Evolutionary conservation across 2,113 vertebrate genomes (phyloP).

Genomic region (Cervus canadensis): DNA sequence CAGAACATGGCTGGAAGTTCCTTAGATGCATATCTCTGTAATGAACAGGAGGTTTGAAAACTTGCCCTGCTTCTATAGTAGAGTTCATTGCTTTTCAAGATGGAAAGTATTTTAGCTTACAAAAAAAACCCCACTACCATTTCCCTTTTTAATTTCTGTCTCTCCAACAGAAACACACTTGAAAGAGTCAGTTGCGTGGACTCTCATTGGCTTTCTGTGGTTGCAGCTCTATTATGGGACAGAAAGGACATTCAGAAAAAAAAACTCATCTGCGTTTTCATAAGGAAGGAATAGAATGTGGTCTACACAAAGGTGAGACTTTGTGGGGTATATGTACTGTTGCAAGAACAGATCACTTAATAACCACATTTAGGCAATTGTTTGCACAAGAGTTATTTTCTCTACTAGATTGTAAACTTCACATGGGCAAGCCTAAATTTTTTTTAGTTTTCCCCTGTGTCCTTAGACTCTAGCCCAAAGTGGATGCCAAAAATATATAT

Average conservation of each 20-base stretch:
- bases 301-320: neutral
- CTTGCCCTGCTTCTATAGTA: neutral
- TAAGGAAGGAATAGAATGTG: neutral
- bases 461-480: neutral
- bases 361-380: neutral
- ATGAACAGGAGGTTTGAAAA: constrained; percentile 42
- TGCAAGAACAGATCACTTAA: neutral
- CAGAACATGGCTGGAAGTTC: constrained; percentile 43
- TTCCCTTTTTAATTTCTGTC: neutral
- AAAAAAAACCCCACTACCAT: neutral
- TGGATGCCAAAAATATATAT: neutral
- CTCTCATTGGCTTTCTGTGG: neutral
- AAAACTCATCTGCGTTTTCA: neutral
- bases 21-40: constrained; percentile 55
- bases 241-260: neutral
- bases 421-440: neutral
- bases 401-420: neutral
- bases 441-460: neutral
- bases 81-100: constrained; percentile 20
- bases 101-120: constrained; percentile 2
- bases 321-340: neutral
- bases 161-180: neutral
- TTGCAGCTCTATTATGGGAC: neutral
- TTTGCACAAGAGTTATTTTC: neutral
- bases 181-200: neutral